Evolutionary conservation across 2,888 invertebrate species (phyloP).

Genomic region (Mechanitis mazaeus): DNA sequence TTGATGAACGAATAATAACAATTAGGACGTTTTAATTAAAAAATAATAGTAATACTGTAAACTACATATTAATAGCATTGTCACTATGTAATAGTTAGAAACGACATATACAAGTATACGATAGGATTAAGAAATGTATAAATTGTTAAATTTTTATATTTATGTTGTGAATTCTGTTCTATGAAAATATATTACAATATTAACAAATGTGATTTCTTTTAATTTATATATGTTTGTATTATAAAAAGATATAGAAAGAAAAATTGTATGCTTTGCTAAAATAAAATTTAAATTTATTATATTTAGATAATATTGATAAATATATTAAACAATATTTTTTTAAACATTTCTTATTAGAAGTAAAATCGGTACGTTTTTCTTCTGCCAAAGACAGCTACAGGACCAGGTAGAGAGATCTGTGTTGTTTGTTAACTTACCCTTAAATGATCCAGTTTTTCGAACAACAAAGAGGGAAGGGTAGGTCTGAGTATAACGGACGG

Average conservation of each 20-base stretch:
- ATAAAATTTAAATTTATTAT: too few relatives aligned
- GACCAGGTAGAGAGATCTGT: slow-evolving; percentile 36
- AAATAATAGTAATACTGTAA: not conserved
- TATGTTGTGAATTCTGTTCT: too few relatives aligned
- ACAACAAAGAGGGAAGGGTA: slow-evolving; percentile 24
- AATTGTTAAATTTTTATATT: too few relatives aligned
- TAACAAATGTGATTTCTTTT: too few relatives aligned
- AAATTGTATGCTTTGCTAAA: not conserved
- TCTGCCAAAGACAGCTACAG: slow-evolving; percentile 39
- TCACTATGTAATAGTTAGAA: too few relatives aligned
- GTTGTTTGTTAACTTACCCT: slow-evolving; percentile 23
- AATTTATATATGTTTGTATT: too few relatives aligned
- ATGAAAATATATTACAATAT: too few relatives aligned
- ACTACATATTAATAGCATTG: too few relatives aligned
- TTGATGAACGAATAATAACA: slow-evolving; percentile 2
- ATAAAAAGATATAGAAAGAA: not conserved
- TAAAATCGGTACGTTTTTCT: slow-evolving; percentile 20
- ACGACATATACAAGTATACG: too few relatives aligned
- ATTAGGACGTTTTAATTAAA: not conserved
- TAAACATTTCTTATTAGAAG: not conserved
- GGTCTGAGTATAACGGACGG: slow-evolving; percentile 40
- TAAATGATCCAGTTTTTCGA: slow-evolving; percentile 25
- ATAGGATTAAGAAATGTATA: too few relatives aligned
- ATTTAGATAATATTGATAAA: not conserved
- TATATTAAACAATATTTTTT: not conserved